These are phyloP conservation scores for Catajapyx aquilonaris DNA, from an alignment of 1,140 invertebrate species.

Conservation along the genomic window DNA sequence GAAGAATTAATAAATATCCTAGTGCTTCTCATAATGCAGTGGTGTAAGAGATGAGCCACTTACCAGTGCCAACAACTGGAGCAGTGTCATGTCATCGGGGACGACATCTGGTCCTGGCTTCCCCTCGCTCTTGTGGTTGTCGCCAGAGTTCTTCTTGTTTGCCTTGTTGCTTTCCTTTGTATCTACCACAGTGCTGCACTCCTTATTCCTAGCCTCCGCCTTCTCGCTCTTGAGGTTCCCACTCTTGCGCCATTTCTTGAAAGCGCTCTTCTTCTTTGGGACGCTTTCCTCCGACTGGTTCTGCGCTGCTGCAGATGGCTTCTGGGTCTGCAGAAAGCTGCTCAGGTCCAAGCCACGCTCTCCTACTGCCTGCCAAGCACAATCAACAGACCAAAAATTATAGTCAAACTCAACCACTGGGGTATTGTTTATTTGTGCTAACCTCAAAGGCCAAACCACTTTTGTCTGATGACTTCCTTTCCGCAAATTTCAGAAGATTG, in stretches of 20 bases:
- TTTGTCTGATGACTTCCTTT: too few species aligned
- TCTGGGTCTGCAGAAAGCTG: constrained; percentile 16
- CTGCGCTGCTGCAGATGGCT: constrained; percentile 6
- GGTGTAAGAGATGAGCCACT: constrained; percentile 18
- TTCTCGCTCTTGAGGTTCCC: constrained; percentile 11
- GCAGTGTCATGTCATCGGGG: constrained; percentile 30
- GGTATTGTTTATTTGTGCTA: too few species aligned
- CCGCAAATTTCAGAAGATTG: too few species aligned
- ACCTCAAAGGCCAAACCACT: too few species aligned
- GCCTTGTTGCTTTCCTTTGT: constrained; percentile 1
- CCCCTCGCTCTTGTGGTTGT: constrained; percentile 2
- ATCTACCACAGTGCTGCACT: too few species aligned
- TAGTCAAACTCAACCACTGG: too few species aligned
- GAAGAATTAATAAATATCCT: constrained; percentile 8
- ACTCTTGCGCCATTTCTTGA: constrained; percentile 18
- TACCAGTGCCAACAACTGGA: constrained; percentile 39
- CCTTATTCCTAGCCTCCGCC: too few species aligned
- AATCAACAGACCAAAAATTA: too few species aligned
- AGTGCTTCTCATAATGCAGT: constrained; percentile 3
- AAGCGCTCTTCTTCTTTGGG: constrained; percentile 14
- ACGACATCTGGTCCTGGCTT: constrained; percentile 14
- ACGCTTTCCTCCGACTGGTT: constrained; percentile 10
- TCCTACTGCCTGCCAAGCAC: too few species aligned
- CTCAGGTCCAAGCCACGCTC: constrained; percentile 18
- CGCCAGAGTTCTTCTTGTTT: background rate